Conservation (phyloP, 2,113 vertebrate genomes). For the Tilapia sparmanii region DNA sequence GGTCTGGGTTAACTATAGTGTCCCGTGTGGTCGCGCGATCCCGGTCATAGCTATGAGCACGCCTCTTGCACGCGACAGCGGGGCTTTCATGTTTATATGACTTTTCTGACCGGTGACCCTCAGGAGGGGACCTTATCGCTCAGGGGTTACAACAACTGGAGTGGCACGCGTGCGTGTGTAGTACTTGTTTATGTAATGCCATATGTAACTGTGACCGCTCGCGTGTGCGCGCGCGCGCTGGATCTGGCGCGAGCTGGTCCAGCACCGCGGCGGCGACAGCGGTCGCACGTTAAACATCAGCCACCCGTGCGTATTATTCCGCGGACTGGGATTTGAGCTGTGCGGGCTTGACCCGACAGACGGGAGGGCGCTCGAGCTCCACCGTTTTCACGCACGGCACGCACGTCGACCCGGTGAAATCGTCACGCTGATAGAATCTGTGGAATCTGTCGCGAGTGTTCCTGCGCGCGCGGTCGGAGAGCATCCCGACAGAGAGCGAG, state of each 20-base stretch:
- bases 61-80: conserved; percentile 4
- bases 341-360: conserved; percentile 26
- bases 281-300: conserved; percentile 32
- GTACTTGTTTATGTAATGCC: conserved; percentile 64
- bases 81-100: not conserved
- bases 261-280: conserved; percentile 5
- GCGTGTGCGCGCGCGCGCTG: not conserved
- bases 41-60: not conserved
- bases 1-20: not conserved
- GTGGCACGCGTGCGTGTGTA: conserved; percentile 34
- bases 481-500: conserved; percentile 14
- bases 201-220: not conserved
- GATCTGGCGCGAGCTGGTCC: conserved; percentile 26
- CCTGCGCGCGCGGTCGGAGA: conserved; percentile 9
- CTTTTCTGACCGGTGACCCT: not conserved
- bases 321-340: conserved; percentile 21
- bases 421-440: conserved; percentile 49
- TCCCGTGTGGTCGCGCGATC: not conserved
- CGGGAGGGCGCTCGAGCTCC: conserved; percentile 53
- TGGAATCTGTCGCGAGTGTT: conserved; percentile 32
- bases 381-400: conserved; percentile 18
- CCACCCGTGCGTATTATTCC: not conserved
- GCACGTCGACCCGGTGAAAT: conserved; percentile 46
- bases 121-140: not conserved
- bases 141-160: conserved; percentile 60